Evolutionary conservation across 2,888 invertebrate species (phyloP), one percentile per base, ranked within the genome.

Genomic region (Seira musarum): DNA sequence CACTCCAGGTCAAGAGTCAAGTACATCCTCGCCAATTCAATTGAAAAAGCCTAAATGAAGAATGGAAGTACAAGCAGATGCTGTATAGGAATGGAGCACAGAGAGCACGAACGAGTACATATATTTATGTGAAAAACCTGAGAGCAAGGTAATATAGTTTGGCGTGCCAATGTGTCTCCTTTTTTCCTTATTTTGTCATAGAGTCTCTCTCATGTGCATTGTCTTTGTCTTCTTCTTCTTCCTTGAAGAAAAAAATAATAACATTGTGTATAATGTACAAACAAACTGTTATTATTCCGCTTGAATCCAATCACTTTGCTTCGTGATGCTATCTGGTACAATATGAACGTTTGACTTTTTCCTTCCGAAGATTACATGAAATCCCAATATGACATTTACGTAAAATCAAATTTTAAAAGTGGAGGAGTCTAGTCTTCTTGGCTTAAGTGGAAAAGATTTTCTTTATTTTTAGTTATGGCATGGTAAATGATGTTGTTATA

Each of bases 121-220:
- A 35, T 85, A 85, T 86, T 84, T 86, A 86, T 70, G 83, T 82
- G 77, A 60, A 76, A 80, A 80, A 86, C 85, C 83, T 86, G 86
- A 84, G 82, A 68, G 40, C 30, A 30, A 30, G 30, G 30, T 30
- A 30, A 30, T 30, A 5, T 30, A 30, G 3, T 30, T 5, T 8
- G 8, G 30, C 30, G 24, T 53, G 65, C 76, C 49, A 76, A 65
- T 76, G 70, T 76, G 64, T 24, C 63, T 57, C 21, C 17, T 0
- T 24, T 71, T 10, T 22, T 71, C 21, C 40, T 22, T 63, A 40
- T 70, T 30, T 60, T 30, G 30, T 57, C 25, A 25, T 40, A 60
- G 57, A 46, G 46, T 30, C 30, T 30, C n/a, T n/a, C n/a, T n/a
- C n/a, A n/a, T n/a, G n/a, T n/a, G n/a, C n/a, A n/a, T n/a, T 30